Evolutionary conservation across 2,797 vertebrate genomes (phyloP), one percentile per base, ranked within the genome.

Genomic region (Tokudaia tokunoshimensis): DNA sequence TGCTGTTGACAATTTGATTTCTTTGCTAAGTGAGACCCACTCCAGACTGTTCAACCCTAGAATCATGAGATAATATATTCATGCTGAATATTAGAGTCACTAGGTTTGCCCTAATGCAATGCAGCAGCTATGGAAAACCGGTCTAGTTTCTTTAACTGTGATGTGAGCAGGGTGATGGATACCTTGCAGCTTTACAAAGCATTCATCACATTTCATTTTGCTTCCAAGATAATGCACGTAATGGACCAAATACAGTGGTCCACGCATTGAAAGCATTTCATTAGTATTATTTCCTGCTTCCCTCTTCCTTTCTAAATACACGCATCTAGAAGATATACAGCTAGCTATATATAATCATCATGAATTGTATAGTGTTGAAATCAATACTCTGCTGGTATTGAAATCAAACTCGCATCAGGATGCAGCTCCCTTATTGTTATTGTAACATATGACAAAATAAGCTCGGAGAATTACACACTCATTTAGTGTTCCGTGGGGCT

Each of bases 401-500:
- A 92, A 96, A 93, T 96, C 41, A 86, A 97, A 88, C 75, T 72
- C 57, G 13, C 11, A 31, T 84, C 70, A 75, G 75, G 41, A 92
- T 78, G 57, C 50, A 55, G 24, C 81, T 90, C 50, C 61, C 61
- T 61, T 96, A 47, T 57, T 95, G 65, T 89, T 94, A 41, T 93
- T 67, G 85, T 92, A 61, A 92, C 24, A 61, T 57, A n/a, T 57
- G 92, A 96, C 93, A 87, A 82, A 94, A 90, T 91, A 65, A 93
- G 34, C 91, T 92, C 84, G 26, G 84, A 96, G 93, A 86, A 86
- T 79, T 92, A 78, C 29, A 67, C 65, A 47, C 4, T 81, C 72
- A 63, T 95, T 96, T 90, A 74, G 94, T 88, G 86, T 93, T 97
- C 89, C 17, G 10, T 31, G 61, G 70, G 67, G 88, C 47, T 96